Conservation (phyloP, 2,113 vertebrate species). For the Sterrhoptilus dennistouni region DNA sequence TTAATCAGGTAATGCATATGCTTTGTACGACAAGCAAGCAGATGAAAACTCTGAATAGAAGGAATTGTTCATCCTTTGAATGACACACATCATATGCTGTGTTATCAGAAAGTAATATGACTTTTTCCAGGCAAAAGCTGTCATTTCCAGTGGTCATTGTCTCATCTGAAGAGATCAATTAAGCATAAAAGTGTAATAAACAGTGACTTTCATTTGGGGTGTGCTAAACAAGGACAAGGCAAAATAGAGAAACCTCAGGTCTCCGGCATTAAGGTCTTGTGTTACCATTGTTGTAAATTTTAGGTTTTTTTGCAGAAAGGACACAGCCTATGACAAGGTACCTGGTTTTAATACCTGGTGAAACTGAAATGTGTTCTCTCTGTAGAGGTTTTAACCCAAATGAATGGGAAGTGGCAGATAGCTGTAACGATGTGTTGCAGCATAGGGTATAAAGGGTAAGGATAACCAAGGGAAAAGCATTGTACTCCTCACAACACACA, state of each 20-base stretch:
- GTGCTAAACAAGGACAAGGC: not conserved
- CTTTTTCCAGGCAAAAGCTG: not conserved
- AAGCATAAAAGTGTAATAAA: not conserved
- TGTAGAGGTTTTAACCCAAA: not conserved
- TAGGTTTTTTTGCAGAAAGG: not conserved
- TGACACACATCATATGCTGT: not conserved
- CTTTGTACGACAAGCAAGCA: slow-evolving; percentile 14
- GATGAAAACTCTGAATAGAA: slow-evolving; percentile 43
- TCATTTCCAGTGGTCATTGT: not conserved
- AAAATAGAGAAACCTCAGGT: not conserved
- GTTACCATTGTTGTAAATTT: not conserved
- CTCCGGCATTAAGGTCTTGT: not conserved
- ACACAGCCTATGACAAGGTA: not conserved
- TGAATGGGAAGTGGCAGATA: not conserved
- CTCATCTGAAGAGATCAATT: not conserved
- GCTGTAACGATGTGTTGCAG: not conserved
- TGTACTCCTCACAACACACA: not conserved
- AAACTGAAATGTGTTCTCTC: not conserved
- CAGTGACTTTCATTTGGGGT: not conserved
- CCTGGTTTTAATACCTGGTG: not conserved
- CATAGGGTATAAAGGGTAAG: not conserved
- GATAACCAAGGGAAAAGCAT: not conserved
- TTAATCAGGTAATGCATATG: slow-evolving; percentile 43
- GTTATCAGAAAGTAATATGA: slow-evolving; percentile 4
- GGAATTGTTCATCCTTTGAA: slow-evolving; percentile 24